Conservation (phyloP, 2,888 invertebrate genomes). For the Perizoma flavofasciatum region DNA sequence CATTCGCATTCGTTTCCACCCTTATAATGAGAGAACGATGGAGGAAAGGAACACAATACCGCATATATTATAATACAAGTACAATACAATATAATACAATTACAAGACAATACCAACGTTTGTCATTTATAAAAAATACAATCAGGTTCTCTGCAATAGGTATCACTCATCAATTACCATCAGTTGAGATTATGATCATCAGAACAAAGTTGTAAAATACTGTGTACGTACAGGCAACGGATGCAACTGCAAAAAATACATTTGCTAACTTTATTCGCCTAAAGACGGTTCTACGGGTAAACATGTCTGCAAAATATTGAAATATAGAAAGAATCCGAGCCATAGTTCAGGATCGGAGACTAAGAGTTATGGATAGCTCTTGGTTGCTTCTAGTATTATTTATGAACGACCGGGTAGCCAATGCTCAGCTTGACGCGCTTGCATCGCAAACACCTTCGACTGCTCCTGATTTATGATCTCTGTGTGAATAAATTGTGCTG, state of each 20-base stretch:
- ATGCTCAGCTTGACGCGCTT: conserved; percentile 51
- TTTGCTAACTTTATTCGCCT: conserved; percentile 18
- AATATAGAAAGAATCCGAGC: conserved; percentile 47
- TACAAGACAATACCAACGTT: too few species aligned
- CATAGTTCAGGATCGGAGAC: conserved; percentile 53
- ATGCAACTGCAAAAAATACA: conserved; percentile 8
- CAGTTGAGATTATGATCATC: too few species aligned
- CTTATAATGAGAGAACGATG: too few species aligned
- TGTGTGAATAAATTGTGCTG: conserved; percentile 22
- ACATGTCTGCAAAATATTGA: conserved; percentile 49
- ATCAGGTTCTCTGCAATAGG: too few species aligned
- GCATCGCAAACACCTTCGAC: conserved; percentile 60
- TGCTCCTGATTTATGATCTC: conserved; percentile 61
- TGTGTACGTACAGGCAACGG: too few species aligned
- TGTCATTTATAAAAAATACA: too few species aligned
- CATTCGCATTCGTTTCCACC: too few species aligned
- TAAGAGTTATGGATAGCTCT: conserved; percentile 58
- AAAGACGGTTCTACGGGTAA: conserved; percentile 31
- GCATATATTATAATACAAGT: too few species aligned
- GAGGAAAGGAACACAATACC: too few species aligned
- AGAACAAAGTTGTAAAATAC: too few species aligned
- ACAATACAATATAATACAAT: too few species aligned
- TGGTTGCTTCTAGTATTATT: conserved; percentile 73
- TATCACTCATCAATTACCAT: too few species aligned
- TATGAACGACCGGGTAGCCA: conserved; percentile 58